Evolutionary conservation across 2,797 vertebrate species (phyloP).

Genomic region (Todus mexicanus): DNA sequence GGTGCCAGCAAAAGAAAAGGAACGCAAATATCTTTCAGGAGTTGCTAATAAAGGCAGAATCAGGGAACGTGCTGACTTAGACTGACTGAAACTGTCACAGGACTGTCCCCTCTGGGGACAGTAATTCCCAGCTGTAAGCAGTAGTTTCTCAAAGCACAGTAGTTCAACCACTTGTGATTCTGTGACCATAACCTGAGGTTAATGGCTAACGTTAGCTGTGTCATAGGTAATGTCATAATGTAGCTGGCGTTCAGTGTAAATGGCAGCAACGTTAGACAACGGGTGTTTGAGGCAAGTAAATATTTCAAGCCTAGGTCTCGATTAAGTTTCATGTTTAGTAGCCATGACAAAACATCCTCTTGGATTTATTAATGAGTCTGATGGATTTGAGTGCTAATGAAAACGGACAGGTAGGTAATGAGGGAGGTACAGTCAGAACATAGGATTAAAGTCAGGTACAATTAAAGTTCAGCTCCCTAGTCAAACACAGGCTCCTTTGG

Average conservation of each 20-base stretch:
- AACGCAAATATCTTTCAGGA: not conserved
- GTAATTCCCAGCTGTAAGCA: not conserved
- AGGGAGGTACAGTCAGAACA: constrained; percentile 49
- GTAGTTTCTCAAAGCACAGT: not conserved
- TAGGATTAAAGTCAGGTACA: constrained; percentile 48
- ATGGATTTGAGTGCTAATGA: constrained; percentile 48
- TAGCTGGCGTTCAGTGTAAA: not conserved
- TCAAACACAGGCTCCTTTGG: constrained; percentile 46
- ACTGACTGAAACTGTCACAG: not conserved
- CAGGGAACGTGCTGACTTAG: not conserved
- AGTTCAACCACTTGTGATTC: not conserved
- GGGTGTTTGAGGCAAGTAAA: not conserved
- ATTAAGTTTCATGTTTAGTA: constrained; percentile 26
- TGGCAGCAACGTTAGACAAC: not conserved
- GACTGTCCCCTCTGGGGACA: not conserved
- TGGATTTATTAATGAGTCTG: constrained; percentile 53
- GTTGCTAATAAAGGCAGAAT: not conserved
- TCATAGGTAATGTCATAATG: not conserved
- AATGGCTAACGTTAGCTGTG: constrained; percentile 14
- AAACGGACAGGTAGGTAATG: constrained; percentile 51
- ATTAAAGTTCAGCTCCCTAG: constrained; percentile 57
- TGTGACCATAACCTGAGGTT: not conserved
- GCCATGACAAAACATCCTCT: constrained; percentile 3
- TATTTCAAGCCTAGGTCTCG: not conserved
- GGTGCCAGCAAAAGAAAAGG: too few species aligned